phyloP scores from a whole-genome alignment of 2,797 vertebrate genomes.

The Anas georgica region DNA sequence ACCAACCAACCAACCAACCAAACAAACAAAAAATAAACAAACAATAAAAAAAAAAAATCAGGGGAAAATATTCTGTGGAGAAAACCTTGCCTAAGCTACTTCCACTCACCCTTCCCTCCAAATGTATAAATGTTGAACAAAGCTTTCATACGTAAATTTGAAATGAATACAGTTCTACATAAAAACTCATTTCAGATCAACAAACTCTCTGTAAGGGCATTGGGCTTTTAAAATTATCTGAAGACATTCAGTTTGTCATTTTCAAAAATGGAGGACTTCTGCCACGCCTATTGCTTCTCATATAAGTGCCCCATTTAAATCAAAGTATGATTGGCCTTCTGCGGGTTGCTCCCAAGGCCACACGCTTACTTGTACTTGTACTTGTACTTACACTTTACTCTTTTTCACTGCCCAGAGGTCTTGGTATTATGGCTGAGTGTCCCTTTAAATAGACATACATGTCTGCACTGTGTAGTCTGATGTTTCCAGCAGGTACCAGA shows the following conservation, averaged over 20 bases:
- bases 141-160: not conserved
- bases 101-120: not conserved
- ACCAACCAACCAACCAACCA: too few species aligned
- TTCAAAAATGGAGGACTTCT: not conserved
- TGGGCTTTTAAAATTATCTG: not conserved
- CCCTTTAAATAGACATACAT: rapidly evolving
- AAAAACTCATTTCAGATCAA: not conserved
- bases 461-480: rapidly evolving
- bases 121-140: not conserved
- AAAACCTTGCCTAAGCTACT: not conserved
- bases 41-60: not conserved
- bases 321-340: not conserved
- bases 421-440: not conserved
- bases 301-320: not conserved
- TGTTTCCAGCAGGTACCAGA: rapidly evolving
- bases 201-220: not conserved
- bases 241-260: not conserved
- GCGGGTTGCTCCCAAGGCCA: not conserved
- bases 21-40: too few species aligned
- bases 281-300: not conserved
- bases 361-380: not conserved
- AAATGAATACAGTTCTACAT: not conserved
- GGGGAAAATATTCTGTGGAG: not conserved
- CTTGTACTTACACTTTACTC: not conserved
- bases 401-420: not conserved